A percentile compares a stretch with the other conserved stretches of the same genome.
These are phyloP conservation scores for Collichthys lucidus DNA, from an alignment of 2,113 vertebrate species.

Conservation along the genomic window DNA sequence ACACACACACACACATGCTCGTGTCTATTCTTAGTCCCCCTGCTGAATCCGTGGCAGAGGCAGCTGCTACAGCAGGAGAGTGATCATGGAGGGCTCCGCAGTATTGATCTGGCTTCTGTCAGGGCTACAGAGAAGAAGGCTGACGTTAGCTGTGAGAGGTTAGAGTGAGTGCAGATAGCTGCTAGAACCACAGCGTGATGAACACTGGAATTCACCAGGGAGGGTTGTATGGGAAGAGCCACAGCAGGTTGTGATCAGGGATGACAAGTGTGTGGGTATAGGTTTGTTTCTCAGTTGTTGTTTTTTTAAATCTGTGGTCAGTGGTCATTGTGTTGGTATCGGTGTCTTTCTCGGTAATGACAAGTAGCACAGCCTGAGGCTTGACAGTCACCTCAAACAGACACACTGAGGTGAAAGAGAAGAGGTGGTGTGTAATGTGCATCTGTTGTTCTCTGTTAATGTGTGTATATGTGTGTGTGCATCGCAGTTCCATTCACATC, in stretches of 20 bases:
- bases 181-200: conserved; percentile 36
- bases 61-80: conserved; percentile 51
- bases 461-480: background rate
- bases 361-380: conserved; percentile 26
- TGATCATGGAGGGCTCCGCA: conserved; percentile 55
- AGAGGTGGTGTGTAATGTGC: background rate
- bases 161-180: conserved; percentile 34
- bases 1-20: background rate
- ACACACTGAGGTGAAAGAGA: conserved; percentile 26
- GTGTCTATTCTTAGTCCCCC: conserved; percentile 10
- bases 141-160: conserved; percentile 50
- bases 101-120: conserved; percentile 67
- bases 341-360: conserved; percentile 37
- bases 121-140: conserved; percentile 48
- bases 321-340: conserved; percentile 27
- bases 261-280: conserved; percentile 20
- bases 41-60: conserved; percentile 37
- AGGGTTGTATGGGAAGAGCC: conserved; percentile 10
- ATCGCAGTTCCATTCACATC: conserved; percentile 24
- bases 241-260: conserved; percentile 13
- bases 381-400: conserved; percentile 21
- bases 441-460: conserved; percentile 27
- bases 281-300: conserved; percentile 14
- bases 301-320: conserved; percentile 25
- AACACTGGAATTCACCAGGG: conserved; percentile 23